phyloP scores from a whole-genome alignment of 2,113 vertebrate genomes.

The Tyto alba region DNA sequence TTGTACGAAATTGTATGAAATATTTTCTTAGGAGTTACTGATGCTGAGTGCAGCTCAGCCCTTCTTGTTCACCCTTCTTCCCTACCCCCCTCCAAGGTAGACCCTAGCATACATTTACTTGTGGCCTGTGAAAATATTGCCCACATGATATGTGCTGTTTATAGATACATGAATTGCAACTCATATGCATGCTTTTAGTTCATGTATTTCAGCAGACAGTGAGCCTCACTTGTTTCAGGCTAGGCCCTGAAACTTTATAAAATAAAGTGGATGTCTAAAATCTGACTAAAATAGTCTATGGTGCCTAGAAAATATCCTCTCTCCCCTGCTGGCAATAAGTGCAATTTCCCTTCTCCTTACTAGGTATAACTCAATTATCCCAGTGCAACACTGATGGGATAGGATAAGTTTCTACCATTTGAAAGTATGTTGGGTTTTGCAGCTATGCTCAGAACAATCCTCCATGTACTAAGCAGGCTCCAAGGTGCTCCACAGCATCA shows the following conservation, averaged over 20 bases:
- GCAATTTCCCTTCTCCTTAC: background rate
- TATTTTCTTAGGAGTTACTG: background rate
- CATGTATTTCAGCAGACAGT: background rate
- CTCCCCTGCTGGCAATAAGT: background rate
- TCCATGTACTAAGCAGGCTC: background rate
- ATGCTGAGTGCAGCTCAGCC: background rate
- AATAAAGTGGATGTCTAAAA: background rate
- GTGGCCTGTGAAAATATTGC: background rate
- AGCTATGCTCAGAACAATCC: background rate
- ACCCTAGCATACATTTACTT: background rate
- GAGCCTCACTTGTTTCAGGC: background rate
- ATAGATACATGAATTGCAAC: background rate
- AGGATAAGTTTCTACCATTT: background rate
- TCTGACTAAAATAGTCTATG: background rate
- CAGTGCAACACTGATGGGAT: background rate
- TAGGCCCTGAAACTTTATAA: background rate
- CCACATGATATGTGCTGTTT: background rate
- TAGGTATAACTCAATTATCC: background rate
- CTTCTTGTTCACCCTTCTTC: background rate
- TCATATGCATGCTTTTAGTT: background rate
- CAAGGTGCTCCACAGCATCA: background rate
- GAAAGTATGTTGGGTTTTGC: background rate
- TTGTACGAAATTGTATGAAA: background rate
- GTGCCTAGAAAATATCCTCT: background rate
- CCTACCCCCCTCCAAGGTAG: background rate